Evolutionary conservation across 2,888 invertebrate genomes (phyloP), one percentile per base, ranked within the genome.

Genomic region (Megastigmus dorsalis): DNA sequence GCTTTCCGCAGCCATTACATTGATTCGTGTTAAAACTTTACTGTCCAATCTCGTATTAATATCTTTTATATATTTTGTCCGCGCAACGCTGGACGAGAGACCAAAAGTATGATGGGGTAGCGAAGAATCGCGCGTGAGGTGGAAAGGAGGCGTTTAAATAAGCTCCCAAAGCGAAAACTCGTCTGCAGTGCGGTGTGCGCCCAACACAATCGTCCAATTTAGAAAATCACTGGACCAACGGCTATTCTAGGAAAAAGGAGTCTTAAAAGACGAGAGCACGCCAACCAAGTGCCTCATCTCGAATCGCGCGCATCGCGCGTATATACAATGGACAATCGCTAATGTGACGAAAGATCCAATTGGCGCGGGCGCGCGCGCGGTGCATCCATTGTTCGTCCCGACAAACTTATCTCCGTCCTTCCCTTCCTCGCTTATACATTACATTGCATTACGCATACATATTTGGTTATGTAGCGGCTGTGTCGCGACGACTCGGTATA

Each of bases 361-460:
- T 75, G 66, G 60, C 60, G 54, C 48, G n/a, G n/a, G n/a, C n/a
- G n/a, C n/a, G n/a, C n/a, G n/a, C n/a, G n/a, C n/a, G n/a, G n/a
- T n/a, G 30, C 48, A 63, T 45, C 74, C 33, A 66, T 70, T 75
- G 65, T 66, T 57, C 69, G 50, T n/a, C 41, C 66, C 75, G 66
- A 75, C 78, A 75, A n/a, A 74, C 57, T 68, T 70, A 76, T 78
- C 75, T 76, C 73, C n/a, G n/a, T n/a, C n/a, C n/a, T n/a, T 62
- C 63, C 74, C 76, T 73, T 48, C 18, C 38, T 67, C n/a, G n/a
- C n/a, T n/a, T n/a, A n/a, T n/a, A n/a, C n/a, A n/a, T n/a, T n/a
- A n/a, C n/a, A n/a, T n/a, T n/a, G n/a, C n/a, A n/a, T n/a, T n/a
- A n/a, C n/a, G n/a, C n/a, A n/a, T n/a, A n/a, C n/a, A n/a, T n/a